These are phyloP conservation scores for Podotricha telesiphe DNA, from an alignment of 2,888 invertebrate genomes.

Conservation along the genomic window DNA sequence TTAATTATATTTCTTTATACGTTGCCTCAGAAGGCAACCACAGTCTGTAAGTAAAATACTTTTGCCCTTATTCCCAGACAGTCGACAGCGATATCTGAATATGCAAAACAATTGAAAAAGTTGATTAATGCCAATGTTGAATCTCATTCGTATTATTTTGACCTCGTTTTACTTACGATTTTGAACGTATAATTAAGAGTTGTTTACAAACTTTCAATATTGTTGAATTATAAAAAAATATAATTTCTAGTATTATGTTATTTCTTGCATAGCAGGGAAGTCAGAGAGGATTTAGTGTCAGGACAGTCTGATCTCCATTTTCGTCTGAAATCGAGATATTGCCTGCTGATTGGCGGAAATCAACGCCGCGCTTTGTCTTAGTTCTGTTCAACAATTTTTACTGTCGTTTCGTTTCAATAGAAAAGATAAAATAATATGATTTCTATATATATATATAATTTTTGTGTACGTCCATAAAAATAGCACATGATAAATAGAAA, in stretches of 20 bases:
- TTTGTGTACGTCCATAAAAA: not conserved
- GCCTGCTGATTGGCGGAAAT: too few relatives aligned
- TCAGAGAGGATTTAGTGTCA: too few relatives aligned
- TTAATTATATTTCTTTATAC: not conserved
- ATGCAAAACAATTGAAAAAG: slow-evolving; percentile 47
- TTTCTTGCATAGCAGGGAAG: too few relatives aligned
- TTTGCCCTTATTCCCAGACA: slow-evolving; percentile 23
- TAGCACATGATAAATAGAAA: not conserved
- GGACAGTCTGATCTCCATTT: too few relatives aligned
- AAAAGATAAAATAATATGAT: too few relatives aligned
- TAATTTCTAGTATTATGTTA: too few relatives aligned
- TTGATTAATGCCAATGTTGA: slow-evolving; percentile 17
- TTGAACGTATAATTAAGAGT: slow-evolving; percentile 10
- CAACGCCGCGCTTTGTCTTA: too few relatives aligned
- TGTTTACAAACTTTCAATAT: not conserved
- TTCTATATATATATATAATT: too few relatives aligned
- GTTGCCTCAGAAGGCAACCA: not conserved
- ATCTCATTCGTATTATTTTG: slow-evolving; percentile 19
- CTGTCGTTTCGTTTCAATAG: too few relatives aligned
- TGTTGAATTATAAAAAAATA: not conserved
- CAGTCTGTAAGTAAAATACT: not conserved
- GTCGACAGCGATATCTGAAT: slow-evolving; percentile 36
- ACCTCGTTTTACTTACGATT: slow-evolving; percentile 7
- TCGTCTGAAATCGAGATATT: too few relatives aligned
- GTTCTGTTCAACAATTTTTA: too few relatives aligned